Conservation (phyloP, 2,797 vertebrate species). For the Phylloscopus collybita region DNA sequence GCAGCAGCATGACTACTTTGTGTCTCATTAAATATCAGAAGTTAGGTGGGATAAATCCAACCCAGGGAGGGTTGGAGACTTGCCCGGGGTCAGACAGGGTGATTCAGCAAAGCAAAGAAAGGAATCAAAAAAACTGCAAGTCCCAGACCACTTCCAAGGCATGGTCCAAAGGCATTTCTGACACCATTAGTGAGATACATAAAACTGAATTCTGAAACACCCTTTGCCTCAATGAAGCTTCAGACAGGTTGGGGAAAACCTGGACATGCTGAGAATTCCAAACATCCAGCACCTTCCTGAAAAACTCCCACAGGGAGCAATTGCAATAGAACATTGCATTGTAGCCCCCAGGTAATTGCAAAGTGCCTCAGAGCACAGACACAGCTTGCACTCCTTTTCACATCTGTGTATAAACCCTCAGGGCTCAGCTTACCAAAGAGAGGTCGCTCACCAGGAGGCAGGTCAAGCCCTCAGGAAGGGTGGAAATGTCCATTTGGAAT, state of each 20-base stretch:
- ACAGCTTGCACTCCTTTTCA: neutral
- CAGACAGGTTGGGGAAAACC: neutral
- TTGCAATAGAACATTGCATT: neutral
- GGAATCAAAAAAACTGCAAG: neutral
- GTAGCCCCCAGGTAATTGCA: neutral
- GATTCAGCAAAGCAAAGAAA: neutral
- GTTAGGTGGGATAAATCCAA: neutral
- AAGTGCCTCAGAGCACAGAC: neutral
- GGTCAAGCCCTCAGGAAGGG: neutral
- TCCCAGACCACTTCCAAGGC: neutral
- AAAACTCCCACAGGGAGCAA: neutral
- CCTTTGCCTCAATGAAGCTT: neutral
- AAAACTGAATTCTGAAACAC: neutral
- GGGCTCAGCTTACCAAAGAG: neutral
- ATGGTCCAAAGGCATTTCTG: neutral
- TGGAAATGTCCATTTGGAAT: neutral
- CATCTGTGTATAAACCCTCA: neutral
- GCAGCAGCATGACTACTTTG: neutral
- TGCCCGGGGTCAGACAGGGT: neutral
- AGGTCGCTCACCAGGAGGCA: neutral
- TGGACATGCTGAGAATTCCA: neutral
- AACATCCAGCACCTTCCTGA: neutral
- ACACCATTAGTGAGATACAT: neutral
- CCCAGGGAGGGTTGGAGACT: neutral
- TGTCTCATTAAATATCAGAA: slow-evolving; percentile 16